phyloP scores from a whole-genome alignment of 2,797 vertebrate genomes.

The Brachyalestes nurse region DNA sequence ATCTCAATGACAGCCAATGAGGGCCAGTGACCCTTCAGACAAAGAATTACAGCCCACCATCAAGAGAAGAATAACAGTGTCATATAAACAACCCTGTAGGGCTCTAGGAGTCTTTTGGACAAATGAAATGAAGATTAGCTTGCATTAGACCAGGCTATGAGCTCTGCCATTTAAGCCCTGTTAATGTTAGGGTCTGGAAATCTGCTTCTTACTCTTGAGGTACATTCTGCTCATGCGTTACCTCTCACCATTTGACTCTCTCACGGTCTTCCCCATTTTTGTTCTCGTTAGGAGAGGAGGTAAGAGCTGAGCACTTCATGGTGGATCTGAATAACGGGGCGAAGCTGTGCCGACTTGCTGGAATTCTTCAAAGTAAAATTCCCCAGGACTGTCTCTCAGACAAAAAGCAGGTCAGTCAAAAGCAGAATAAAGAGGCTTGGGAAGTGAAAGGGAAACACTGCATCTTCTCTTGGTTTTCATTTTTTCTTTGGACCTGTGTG shows the following conservation, averaged over 20 bases:
- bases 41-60: background rate
- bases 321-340: conserved; percentile 94
- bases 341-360: conserved; percentile 87
- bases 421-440: background rate
- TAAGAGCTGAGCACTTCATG: conserved; percentile 88
- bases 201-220: conserved; percentile 7
- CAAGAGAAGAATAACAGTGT: background rate
- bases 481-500: background rate
- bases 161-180: background rate
- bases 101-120: background rate
- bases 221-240: background rate
- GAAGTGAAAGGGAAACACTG: background rate
- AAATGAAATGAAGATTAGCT: background rate
- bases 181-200: background rate
- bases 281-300: conserved; percentile 78
- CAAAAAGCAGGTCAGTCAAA: conserved; percentile 79
- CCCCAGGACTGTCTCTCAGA: conserved; percentile 78
- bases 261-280: background rate
- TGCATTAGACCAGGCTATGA: background rate
- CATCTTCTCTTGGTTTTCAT: background rate
- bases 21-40: no score
- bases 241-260: background rate
- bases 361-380: conserved; percentile 86
- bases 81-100: background rate
- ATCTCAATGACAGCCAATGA: no score